Evolutionary conservation across 1,140 invertebrate genomes (phyloP).

Genomic region (Zophobas atratus): DNA sequence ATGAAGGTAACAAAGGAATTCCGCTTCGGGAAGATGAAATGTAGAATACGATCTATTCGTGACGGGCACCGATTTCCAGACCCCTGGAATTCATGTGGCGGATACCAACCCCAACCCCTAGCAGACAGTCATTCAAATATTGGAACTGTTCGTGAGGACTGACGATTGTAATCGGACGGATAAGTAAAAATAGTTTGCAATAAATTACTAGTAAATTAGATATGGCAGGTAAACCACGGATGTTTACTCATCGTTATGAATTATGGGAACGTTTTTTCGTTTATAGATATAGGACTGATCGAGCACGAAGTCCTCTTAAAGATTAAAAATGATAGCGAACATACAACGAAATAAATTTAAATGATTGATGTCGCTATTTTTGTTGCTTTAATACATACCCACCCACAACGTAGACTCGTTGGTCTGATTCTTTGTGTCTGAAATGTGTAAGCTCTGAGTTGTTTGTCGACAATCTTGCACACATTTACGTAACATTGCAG

Average conservation of each 20-base stretch:
- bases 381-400: too few species aligned
- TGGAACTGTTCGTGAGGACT: slow-evolving; percentile 42
- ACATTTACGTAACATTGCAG: too few species aligned
- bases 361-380: too few species aligned
- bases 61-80: slow-evolving; percentile 36
- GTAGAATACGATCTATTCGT: slow-evolving; percentile 43
- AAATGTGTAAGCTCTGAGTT: too few species aligned
- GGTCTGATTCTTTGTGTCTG: too few species aligned
- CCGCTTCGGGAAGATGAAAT: slow-evolving; percentile 22
- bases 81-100: slow-evolving; percentile 29
- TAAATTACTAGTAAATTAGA: slow-evolving; percentile 24
- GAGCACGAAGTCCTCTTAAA: too few species aligned
- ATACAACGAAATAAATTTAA: too few species aligned
- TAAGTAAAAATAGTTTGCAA: slow-evolving; percentile 40
- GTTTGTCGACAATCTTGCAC: too few species aligned
- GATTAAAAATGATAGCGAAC: too few species aligned
- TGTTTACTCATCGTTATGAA: slow-evolving; percentile 15
- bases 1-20: slow-evolving; percentile 32
- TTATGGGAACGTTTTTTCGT: background rate
- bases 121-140: slow-evolving; percentile 41
- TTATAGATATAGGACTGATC: too few species aligned
- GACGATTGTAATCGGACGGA: slow-evolving; percentile 7
- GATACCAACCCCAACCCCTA: slow-evolving; percentile 25
- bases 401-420: too few species aligned
- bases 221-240: slow-evolving; percentile 24